Conservation (phyloP, 2,888 invertebrate species). For the Cheilosia pagana region DNA sequence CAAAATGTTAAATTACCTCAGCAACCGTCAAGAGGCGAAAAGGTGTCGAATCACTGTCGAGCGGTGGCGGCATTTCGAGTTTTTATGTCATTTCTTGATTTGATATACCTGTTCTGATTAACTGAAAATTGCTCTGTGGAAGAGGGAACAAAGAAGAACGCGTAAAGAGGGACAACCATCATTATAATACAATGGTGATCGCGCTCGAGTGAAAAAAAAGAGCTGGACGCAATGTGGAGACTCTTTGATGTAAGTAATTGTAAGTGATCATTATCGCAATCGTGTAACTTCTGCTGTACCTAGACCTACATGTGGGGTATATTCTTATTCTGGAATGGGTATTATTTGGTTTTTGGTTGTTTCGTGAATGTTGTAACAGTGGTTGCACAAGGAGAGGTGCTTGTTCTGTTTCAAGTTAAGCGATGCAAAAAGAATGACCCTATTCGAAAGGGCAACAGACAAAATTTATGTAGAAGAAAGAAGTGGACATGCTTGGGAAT, state of each 20-base stretch:
- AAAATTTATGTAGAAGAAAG: too few species aligned
- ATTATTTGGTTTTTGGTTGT: conserved; percentile 8
- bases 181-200: conserved; percentile 24
- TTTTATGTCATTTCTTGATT: conserved; percentile 33
- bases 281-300: conserved; percentile 10
- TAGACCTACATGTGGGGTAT: neutral
- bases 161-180: conserved; percentile 3
- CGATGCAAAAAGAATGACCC: too few species aligned
- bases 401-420: too few species aligned
- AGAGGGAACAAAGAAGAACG: conserved; percentile 25
- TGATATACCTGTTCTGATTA: conserved; percentile 63
- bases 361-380: neutral
- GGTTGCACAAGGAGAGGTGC: too few species aligned
- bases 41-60: conserved; percentile 40
- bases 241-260: conserved; percentile 21
- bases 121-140: conserved; percentile 43
- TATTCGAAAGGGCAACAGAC: too few species aligned
- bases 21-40: conserved; percentile 7
- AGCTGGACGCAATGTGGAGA: neutral
- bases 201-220: conserved; percentile 2
- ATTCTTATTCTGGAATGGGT: neutral
- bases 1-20: conserved; percentile 63
- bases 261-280: conserved; percentile 55
- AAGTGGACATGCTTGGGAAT: too few species aligned
- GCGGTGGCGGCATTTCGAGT: conserved; percentile 24